A percentile compares a stretch with the other conserved stretches of the same genome.
Evolutionary conservation across 2,113 vertebrate species (phyloP).

Genomic region (Oryzias melastigma): DNA sequence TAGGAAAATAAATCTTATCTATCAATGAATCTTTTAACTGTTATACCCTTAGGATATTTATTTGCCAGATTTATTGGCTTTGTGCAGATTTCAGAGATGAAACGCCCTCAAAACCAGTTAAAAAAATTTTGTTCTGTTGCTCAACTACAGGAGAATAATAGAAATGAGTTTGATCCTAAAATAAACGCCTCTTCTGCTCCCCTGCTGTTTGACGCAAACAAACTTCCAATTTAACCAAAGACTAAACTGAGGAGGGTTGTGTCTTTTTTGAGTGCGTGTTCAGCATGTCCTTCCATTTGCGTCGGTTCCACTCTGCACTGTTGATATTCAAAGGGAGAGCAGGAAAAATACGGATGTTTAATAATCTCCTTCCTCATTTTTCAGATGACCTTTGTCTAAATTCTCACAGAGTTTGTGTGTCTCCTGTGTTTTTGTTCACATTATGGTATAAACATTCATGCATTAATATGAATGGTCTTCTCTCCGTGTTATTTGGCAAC

Average conservation of each 20-base stretch:
- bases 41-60: no score
- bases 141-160: conserved; percentile 38
- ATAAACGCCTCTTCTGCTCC: neutral
- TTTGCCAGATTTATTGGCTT: no score
- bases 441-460: conserved; percentile 34
- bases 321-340: conserved; percentile 45
- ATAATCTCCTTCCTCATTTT: conserved; percentile 46
- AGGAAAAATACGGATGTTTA: conserved; percentile 56
- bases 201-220: conserved; percentile 17
- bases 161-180: conserved; percentile 20
- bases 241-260: conserved; percentile 11
- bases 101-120: conserved; percentile 21
- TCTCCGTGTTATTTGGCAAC: conserved; percentile 33
- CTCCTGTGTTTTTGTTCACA: conserved; percentile 31
- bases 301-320: conserved; percentile 30
- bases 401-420: conserved; percentile 25
- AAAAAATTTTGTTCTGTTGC: conserved; percentile 28
- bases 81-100: neutral
- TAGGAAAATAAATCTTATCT: no score
- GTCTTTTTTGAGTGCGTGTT: conserved; percentile 14
- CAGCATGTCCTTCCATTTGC: conserved; percentile 14
- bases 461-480: conserved; percentile 21
- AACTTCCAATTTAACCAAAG: conserved; percentile 25
- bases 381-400: conserved; percentile 50
- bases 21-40: no score